Conservation (phyloP, 2,888 invertebrate species). For the Macaria liturata region DNA sequence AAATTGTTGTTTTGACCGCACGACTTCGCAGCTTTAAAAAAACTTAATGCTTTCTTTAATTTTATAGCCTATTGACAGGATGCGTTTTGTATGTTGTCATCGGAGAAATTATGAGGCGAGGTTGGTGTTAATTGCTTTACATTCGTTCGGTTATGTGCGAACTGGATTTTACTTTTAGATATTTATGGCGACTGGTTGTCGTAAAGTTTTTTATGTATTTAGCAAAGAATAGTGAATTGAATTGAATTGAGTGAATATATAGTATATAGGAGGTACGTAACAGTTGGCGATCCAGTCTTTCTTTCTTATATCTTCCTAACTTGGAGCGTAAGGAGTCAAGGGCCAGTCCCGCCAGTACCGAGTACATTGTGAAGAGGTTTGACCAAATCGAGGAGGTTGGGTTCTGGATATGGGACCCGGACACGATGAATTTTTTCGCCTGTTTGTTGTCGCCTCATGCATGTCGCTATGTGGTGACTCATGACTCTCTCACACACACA, state of each 20-base stretch:
- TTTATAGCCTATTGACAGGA: constrained; percentile 61
- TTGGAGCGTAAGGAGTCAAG: constrained; percentile 45
- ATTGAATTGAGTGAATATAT: too few relatives aligned
- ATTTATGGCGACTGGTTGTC: constrained; percentile 20
- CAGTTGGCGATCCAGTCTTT: constrained; percentile 20
- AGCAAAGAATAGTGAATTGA: constrained; percentile 43
- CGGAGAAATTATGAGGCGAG: constrained; percentile 30
- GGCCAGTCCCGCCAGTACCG: constrained; percentile 34
- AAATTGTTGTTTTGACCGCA: constrained; percentile 80
- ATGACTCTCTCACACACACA: not conserved
- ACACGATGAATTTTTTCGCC: constrained; percentile 27
- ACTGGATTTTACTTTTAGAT: constrained; percentile 28
- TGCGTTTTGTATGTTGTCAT: constrained; percentile 53
- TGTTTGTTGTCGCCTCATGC: constrained; percentile 42
- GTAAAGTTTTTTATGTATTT: constrained; percentile 26
- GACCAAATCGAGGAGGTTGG: constrained; percentile 47
- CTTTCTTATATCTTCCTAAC: constrained; percentile 43
- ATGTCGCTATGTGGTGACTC: constrained; percentile 12
- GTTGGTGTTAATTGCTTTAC: constrained; percentile 22
- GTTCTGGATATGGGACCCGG: constrained; percentile 17
- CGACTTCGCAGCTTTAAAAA: constrained; percentile 62
- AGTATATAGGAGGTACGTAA: constrained; percentile 31
- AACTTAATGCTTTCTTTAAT: constrained; percentile 52
- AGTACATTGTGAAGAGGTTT: constrained; percentile 44
- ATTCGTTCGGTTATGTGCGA: constrained; percentile 4